Evolutionary conservation across 1,140 invertebrate genomes (phyloP).

Genomic region (Spodoptera frugiperda): DNA sequence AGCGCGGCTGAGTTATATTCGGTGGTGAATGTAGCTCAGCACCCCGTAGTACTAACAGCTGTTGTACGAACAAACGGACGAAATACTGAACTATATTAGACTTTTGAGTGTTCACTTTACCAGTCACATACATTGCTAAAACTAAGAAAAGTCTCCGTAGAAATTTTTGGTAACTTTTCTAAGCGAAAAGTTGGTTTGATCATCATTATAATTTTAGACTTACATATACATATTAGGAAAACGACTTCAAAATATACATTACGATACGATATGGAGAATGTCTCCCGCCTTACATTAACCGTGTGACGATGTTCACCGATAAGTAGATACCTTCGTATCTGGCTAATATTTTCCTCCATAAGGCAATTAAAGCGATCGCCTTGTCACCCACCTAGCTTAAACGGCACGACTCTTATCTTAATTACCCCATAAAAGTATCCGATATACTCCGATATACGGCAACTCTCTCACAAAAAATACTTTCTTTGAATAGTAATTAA

Average conservation of each 20-base stretch:
- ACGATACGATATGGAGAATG: neutral
- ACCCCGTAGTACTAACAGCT: neutral
- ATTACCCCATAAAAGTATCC: constrained; percentile 24
- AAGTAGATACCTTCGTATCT: constrained; percentile 2
- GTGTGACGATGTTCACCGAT: neutral
- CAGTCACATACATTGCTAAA: no score
- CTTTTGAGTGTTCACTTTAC: neutral
- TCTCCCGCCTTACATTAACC: neutral
- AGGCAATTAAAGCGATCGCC: constrained; percentile 32
- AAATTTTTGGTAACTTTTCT: no score
- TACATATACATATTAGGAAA: neutral
- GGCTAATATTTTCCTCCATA: constrained; percentile 7
- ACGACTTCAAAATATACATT: neutral
- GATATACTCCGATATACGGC: constrained; percentile 17
- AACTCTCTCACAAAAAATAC: constrained; percentile 15
- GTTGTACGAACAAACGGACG: neutral
- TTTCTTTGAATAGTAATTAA: constrained; percentile 25
- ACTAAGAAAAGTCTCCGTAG: neutral
- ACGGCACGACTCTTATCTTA: constrained; percentile 25
- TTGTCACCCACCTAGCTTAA: constrained; percentile 30
- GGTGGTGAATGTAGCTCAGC: neutral
- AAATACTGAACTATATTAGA: neutral
- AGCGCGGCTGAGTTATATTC: neutral
- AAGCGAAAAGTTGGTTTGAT: no score
- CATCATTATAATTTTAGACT: no score